Evolutionary conservation across 2,113 vertebrate genomes (phyloP).

Genomic region (Turnix velox): DNA sequence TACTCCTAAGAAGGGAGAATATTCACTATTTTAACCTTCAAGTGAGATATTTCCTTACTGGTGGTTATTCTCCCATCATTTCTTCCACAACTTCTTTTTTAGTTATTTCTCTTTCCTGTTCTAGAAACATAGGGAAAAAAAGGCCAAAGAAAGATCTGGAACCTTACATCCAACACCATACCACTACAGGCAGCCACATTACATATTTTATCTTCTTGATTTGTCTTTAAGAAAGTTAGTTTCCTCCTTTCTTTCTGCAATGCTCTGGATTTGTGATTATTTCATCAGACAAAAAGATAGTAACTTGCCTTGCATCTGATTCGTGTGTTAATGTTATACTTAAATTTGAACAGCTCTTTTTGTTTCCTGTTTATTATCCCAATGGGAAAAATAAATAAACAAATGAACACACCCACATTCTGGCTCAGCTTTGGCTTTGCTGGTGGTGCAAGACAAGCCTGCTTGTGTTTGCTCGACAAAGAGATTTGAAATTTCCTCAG

Average conservation of each 20-base stretch:
- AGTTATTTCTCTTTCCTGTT: not conserved
- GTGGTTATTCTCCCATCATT: not conserved
- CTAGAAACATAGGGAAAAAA: not conserved
- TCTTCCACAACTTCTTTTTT: not conserved
- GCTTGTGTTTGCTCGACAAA: not conserved
- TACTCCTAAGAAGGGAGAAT: not conserved
- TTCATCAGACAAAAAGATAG: not conserved
- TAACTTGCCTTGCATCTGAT: not conserved
- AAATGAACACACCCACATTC: not conserved
- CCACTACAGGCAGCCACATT: not conserved
- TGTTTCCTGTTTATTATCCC: not conserved
- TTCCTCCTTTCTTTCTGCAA: not conserved
- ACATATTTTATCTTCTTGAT: not conserved
- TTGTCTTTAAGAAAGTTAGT: accelerated
- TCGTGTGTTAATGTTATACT: not conserved
- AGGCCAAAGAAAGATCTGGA: not conserved
- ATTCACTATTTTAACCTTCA: not conserved
- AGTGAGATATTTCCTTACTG: not conserved
- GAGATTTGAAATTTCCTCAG: not conserved
- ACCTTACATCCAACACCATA: not conserved
- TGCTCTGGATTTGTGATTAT: not conserved
- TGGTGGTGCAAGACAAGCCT: not conserved
- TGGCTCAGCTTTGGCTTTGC: not conserved
- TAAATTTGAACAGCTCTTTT: not conserved
- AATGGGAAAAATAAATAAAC: not conserved